phyloP scores from a whole-genome alignment of 2,113 vertebrate genomes.

The Hemiscyllium ocellatum region DNA sequence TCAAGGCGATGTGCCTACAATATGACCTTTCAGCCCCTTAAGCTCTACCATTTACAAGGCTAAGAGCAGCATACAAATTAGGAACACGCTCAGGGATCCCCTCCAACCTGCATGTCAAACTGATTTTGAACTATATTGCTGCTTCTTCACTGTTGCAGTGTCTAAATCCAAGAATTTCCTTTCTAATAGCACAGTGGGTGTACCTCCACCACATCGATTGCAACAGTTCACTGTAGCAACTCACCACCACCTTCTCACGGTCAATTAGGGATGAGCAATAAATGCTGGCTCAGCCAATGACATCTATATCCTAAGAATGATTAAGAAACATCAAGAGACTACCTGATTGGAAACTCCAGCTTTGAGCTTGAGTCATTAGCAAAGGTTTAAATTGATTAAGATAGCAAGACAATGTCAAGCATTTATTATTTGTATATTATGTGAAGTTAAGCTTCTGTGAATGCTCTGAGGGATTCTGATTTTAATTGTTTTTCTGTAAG shows the following conservation, averaged over 20 bases:
- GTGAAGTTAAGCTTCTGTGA: not conserved
- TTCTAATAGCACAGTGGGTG: not conserved
- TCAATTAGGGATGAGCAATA: not conserved
- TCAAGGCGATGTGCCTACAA: too few species aligned
- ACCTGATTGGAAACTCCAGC: not conserved
- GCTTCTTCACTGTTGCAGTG: not conserved
- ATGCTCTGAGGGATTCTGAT: not conserved
- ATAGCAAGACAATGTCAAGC: not conserved
- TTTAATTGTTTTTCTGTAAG: not conserved
- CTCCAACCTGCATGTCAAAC: not conserved
- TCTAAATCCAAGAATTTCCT: not conserved
- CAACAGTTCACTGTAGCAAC: not conserved
- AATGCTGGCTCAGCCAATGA: not conserved
- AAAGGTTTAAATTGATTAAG: not conserved
- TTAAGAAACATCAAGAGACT: not conserved
- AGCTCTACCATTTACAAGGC: not conserved
- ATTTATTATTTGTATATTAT: not conserved
- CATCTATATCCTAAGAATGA: not conserved
- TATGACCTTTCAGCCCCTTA: not conserved
- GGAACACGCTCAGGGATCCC: not conserved
- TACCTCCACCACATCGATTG: not conserved
- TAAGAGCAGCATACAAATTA: not conserved
- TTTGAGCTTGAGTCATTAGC: not conserved
- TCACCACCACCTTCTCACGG: not conserved
- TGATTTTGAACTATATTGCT: not conserved